Conservation (phyloP, 2,113 vertebrate genomes). For the Semnornis frantzii region DNA sequence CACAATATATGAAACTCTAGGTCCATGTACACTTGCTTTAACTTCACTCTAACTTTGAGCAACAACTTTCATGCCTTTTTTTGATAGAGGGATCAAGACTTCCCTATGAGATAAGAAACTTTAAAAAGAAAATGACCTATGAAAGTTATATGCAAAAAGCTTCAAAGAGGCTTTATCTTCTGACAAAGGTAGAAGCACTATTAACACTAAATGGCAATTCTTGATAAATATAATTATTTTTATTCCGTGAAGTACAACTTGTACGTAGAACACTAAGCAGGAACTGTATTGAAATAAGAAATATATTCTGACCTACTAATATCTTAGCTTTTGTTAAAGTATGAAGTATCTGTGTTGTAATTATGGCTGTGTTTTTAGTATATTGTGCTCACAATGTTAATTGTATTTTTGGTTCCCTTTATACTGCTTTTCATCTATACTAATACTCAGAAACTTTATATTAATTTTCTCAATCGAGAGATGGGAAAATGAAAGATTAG, state of each 20-base stretch:
- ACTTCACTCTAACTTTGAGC: neutral
- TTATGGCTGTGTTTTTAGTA: neutral
- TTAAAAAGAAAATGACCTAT: neutral
- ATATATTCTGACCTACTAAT: neutral
- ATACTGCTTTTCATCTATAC: neutral
- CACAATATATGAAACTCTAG: neutral
- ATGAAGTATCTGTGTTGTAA: neutral
- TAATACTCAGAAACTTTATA: neutral
- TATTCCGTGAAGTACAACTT: neutral
- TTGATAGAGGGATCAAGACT: neutral
- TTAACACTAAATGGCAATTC: neutral
- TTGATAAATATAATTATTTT: neutral
- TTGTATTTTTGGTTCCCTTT: neutral
- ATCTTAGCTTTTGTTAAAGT: neutral
- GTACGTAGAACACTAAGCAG: neutral
- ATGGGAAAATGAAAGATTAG: neutral
- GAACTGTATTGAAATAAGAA: neutral
- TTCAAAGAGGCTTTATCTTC: slow-evolving; percentile 17
- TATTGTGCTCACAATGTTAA: neutral
- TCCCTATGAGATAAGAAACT: neutral
- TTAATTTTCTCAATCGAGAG: neutral
- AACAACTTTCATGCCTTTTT: neutral
- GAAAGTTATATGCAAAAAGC: neutral
- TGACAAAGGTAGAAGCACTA: neutral
- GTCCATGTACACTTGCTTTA: neutral